A percentile compares a stretch with the other conserved stretches of the same genome.
phyloP scores from a whole-genome alignment of 2,113 vertebrate species.

The Phrynocephalus versicolor region DNA sequence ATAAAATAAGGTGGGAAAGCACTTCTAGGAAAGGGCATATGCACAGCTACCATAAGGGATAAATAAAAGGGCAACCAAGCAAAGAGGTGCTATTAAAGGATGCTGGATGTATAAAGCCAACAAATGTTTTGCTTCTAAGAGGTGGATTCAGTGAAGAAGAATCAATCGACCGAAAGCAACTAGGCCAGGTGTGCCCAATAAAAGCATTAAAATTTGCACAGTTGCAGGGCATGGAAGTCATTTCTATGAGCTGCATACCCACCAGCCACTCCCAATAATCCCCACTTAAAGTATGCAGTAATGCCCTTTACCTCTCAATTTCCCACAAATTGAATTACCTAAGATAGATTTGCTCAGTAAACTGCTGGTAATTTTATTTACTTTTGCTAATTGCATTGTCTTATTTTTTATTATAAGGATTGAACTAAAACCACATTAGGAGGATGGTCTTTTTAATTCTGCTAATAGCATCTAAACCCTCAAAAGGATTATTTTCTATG shows the following conservation, averaged over 20 bases:
- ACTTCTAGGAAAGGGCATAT: background rate
- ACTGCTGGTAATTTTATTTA: constrained; percentile 20
- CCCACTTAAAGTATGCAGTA: background rate
- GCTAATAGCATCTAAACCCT: constrained; percentile 36
- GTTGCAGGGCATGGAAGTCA: constrained; percentile 3
- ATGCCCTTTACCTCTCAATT: constrained; percentile 22
- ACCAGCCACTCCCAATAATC: background rate
- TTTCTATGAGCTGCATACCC: accelerated
- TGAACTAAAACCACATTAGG: constrained; percentile 31
- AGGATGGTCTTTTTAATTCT: constrained; percentile 25
- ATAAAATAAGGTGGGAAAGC: background rate
- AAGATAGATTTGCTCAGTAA: constrained; percentile 16
- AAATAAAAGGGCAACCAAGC: background rate
- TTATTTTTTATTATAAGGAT: constrained; percentile 27
- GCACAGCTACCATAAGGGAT: background rate
- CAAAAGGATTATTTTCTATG: constrained; percentile 33
- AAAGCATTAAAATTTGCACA: background rate
- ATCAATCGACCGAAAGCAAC: background rate
- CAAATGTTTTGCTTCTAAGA: background rate
- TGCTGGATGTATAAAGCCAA: background rate
- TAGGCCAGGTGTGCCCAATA: background rate
- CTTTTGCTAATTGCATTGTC: constrained; percentile 27
- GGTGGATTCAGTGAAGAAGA: background rate
- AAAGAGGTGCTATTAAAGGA: background rate
- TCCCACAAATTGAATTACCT: constrained; percentile 35